phyloP scores from a whole-genome alignment of 1,140 invertebrate genomes.

The Nilaparvata lugens region DNA sequence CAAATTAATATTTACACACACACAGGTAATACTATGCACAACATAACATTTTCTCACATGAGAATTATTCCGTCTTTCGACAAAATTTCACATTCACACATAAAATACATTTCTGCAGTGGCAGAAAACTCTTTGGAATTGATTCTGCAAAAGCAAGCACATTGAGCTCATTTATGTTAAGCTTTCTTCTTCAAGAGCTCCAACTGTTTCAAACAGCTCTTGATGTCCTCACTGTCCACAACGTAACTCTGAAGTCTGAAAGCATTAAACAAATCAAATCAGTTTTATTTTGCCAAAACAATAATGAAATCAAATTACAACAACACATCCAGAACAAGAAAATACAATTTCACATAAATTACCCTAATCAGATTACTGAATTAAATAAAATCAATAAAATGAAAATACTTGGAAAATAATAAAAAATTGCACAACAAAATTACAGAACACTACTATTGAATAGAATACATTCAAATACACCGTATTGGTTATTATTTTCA shows the following conservation, averaged over 20 bases:
- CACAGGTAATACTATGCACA: background rate
- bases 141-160: slow-evolving; percentile 9
- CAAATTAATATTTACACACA: too few species aligned
- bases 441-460: too few species aligned
- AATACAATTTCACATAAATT: too few species aligned
- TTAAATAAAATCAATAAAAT: too few species aligned
- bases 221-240: slow-evolving; percentile 30
- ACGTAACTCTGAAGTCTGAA: slow-evolving; percentile 25
- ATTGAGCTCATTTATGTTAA: background rate
- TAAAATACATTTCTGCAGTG: background rate
- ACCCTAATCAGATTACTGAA: too few species aligned
- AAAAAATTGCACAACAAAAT: too few species aligned
- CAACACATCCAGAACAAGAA: too few species aligned
- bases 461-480: too few species aligned
- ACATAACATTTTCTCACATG: background rate
- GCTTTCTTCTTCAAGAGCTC: slow-evolving; percentile 16
- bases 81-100: slow-evolving; percentile 10
- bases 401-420: too few species aligned
- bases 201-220: slow-evolving; percentile 27
- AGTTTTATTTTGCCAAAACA: too few species aligned
- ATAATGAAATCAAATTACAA: too few species aligned
- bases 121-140: slow-evolving; percentile 5
- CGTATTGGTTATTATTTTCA: too few species aligned
- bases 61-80: background rate
- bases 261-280: slow-evolving; percentile 5